Evolutionary conservation across 2,113 vertebrate genomes (phyloP), one percentile per base, ranked within the genome.

Genomic region (Macquaria ambigua): DNA sequence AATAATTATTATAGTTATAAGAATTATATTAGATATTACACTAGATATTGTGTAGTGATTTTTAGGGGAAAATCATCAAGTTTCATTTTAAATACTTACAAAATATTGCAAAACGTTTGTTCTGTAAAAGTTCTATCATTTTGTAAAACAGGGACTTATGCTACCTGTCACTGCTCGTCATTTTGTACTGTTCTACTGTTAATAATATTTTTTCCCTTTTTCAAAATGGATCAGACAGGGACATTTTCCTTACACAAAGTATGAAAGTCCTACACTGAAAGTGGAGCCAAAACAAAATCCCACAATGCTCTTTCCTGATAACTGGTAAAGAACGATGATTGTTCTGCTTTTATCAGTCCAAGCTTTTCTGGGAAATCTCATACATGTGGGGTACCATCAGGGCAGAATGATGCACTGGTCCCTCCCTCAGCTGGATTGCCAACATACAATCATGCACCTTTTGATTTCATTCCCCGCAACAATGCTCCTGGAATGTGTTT

Each of bases 221-320:
- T 58, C 55, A 61, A 16, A 34, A 18, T 67, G 39, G 4, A 41
- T 66, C 9, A 64, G 23, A 63, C 15, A 59, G 25, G 8, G 5
- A 39, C 3, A 56, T 55, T 73, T 39, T 43, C 53, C 0, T 41
- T 12, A 25, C 10, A 69, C 1, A 11, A 31, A 48, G 18, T 14
- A 48, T 34, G 4, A 46, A 2, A 8, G 8, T 16, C 3, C 0
- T 0, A 6, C 10, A 8, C 69, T 5, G 0, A 15, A 25, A 64
- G 12, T 3, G 6, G 31, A 62, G 18, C 25, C 9, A 18, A 31
- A 75, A 6, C 3, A 70, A 14, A 59, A n/a, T 3, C 16, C 1
- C 28, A 50, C 7, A 1, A 23, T 4, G 2, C 12, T 34, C 61
- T 39, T 82, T 53, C 1, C 3, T 6, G 55, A 20, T 43, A 25